phyloP scores from a whole-genome alignment of 2,113 vertebrate species.

The Chionis minor region DNA sequence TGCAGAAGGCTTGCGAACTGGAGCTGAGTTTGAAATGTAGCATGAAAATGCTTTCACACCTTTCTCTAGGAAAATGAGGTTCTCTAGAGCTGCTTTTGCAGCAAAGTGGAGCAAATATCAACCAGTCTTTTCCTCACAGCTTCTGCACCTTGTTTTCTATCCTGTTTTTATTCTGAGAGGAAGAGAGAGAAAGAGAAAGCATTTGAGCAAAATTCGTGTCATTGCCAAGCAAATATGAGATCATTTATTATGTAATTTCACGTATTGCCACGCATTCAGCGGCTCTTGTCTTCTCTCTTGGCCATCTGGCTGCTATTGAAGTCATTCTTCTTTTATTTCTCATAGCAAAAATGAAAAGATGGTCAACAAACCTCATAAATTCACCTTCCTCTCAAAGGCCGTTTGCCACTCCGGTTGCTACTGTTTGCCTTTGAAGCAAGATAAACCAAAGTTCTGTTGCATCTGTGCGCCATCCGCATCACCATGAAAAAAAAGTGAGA shows the following conservation, averaged over 20 bases:
- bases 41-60: background rate
- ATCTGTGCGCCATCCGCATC: background rate
- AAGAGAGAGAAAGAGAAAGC: background rate
- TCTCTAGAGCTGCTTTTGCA: background rate
- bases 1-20: background rate
- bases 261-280: background rate
- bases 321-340: background rate
- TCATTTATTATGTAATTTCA: background rate
- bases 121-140: background rate
- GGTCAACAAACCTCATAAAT: background rate
- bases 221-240: background rate
- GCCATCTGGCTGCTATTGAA: background rate
- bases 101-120: background rate
- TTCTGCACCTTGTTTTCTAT: background rate
- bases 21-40: conserved; percentile 11
- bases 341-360: background rate
- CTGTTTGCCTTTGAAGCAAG: conserved; percentile 27
- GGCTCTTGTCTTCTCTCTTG: background rate
- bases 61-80: background rate
- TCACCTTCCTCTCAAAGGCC: background rate
- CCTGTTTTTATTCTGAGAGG: background rate
- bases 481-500: background rate
- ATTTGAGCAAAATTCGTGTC: background rate
- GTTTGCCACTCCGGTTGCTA: background rate
- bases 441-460: background rate